Percentiles rank a stretch among this genome's conserved stretches.
Conservation (phyloP, 2,797 vertebrate genomes). For the Labeo calbasu region DNA sequence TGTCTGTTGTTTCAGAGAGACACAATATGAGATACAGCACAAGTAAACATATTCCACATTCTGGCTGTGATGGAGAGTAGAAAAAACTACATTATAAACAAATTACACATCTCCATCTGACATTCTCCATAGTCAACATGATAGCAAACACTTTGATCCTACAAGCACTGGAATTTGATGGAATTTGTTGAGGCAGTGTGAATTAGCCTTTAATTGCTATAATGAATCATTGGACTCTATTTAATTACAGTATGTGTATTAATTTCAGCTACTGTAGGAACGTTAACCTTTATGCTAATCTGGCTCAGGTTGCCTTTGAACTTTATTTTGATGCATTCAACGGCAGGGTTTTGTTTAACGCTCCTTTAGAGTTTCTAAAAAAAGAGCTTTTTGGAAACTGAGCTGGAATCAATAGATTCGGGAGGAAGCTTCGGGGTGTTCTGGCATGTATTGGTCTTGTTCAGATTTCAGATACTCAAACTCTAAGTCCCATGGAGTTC, state of each 20-base stretch:
- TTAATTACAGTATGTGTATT: conserved; percentile 12
- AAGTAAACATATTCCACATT: conserved; percentile 4
- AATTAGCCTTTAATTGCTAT: conserved; percentile 4
- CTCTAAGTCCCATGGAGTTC: conserved; percentile 35
- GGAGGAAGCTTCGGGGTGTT: conserved; percentile 34
- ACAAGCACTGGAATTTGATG: not conserved
- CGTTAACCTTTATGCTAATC: conserved; percentile 1
- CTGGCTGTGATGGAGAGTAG: not conserved
- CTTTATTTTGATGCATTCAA: conserved; percentile 10
- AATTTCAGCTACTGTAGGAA: not conserved
- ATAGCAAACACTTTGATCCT: not conserved
- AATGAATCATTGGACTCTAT: conserved; percentile 7
- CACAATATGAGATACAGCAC: conserved; percentile 14
- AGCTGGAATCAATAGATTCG: conserved; percentile 38
- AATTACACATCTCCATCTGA: not conserved
- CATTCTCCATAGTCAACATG: not conserved
- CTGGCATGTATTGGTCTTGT: conserved; percentile 44
- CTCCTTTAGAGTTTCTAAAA: conserved; percentile 4
- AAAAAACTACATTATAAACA: not conserved
- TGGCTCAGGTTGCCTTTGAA: conserved; percentile 22
- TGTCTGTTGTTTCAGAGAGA: conserved; percentile 14
- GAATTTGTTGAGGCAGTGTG: conserved; percentile 9
- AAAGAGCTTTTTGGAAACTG: conserved; percentile 27
- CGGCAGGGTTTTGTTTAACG: not conserved
- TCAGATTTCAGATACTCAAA: conserved; percentile 41